phyloP scores from a whole-genome alignment of 1,140 invertebrate species.

The Chironomus tepperi region DNA sequence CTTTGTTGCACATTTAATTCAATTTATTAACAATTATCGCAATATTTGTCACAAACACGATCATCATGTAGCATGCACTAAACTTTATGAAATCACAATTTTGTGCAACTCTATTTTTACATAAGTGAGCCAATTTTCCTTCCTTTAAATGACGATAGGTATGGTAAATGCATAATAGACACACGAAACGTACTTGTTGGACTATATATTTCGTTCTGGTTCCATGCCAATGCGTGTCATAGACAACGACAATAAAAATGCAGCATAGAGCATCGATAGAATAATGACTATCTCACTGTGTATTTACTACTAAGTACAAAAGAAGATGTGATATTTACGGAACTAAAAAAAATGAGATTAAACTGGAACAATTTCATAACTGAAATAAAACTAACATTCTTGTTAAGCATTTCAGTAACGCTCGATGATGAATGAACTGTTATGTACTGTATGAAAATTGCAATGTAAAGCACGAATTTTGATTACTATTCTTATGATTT shows the following conservation, averaged over 20 bases:
- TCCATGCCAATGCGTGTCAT: not conserved
- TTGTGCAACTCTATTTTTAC: no score
- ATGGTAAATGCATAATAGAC: no score
- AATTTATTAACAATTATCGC: no score
- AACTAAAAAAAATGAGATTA: not conserved
- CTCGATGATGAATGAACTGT: not conserved
- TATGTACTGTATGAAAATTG: not conserved
- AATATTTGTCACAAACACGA: no score
- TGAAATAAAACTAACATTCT: not conserved
- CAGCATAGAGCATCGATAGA: not conserved
- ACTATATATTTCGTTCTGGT: not conserved
- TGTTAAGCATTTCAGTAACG: not conserved
- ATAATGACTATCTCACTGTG: no score
- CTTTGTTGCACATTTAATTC: no score
- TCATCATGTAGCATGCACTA: no score
- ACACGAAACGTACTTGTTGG: no score
- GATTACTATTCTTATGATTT: no score
- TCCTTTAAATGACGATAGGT: no score
- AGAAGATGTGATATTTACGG: conserved; percentile 2
- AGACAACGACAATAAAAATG: conserved; percentile 1
- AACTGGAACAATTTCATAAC: conserved; percentile 13
- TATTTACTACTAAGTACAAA: not conserved
- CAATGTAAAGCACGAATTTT: not conserved
- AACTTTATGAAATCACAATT: no score
- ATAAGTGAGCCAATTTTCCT: no score